phyloP scores from a whole-genome alignment of 2,888 invertebrate genomes.

The Pyrrhia umbra region DNA sequence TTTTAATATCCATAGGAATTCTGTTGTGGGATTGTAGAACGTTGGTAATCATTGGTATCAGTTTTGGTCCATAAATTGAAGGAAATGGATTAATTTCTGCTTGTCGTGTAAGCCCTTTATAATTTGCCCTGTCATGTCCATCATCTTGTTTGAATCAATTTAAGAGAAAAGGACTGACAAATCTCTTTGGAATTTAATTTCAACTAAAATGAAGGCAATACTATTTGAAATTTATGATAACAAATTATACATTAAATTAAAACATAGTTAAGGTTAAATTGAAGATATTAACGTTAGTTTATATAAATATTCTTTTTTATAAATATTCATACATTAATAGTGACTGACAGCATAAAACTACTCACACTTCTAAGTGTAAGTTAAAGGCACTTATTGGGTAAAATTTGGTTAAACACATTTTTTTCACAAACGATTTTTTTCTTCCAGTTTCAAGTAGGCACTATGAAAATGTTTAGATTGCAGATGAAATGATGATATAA shows the following conservation, averaged over 20 bases:
- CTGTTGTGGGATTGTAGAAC: conserved; percentile 2
- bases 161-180: background rate
- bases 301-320: no score
- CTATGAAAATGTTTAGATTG: background rate
- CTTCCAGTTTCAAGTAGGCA: background rate
- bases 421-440: background rate
- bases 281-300: no score
- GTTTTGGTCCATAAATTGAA: conserved; percentile 40
- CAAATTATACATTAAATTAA: background rate
- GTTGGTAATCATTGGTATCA: conserved; percentile 23
- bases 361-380: no score
- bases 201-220: background rate
- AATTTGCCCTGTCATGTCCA: conserved; percentile 40
- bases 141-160: conserved; percentile 21
- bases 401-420: no score
- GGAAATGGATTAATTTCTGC: conserved; percentile 32
- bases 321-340: no score
- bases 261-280: background rate
- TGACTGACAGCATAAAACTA: no score
- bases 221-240: background rate
- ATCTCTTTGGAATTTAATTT: conserved; percentile 2
- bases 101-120: conserved; percentile 36
- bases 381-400: no score
- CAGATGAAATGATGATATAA: background rate
- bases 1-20: conserved; percentile 21